Conservation (phyloP, 2,888 invertebrate species). For the Helicoverpa assulta region DNA sequence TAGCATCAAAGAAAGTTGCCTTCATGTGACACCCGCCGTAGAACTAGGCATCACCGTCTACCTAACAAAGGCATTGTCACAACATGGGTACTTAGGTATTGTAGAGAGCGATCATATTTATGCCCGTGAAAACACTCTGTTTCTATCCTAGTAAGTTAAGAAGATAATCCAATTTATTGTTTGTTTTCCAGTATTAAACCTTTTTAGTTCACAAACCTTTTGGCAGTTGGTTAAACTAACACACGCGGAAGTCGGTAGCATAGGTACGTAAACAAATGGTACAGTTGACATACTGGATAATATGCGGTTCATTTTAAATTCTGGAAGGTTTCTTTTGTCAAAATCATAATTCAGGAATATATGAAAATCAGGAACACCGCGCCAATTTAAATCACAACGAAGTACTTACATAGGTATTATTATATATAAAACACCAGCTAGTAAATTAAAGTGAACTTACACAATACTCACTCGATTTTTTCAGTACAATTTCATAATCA, state of each 20-base stretch:
- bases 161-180: too few species aligned
- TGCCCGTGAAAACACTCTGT: neutral
- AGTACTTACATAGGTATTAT: too few species aligned
- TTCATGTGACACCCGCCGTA: neutral
- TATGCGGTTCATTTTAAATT: too few species aligned
- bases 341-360: neutral
- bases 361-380: neutral
- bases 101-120: neutral
- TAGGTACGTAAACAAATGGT: too few species aligned
- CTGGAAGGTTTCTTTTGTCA: too few species aligned
- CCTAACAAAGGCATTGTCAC: neutral
- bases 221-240: too few species aligned
- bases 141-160: too few species aligned
- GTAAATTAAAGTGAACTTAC: neutral
- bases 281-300: too few species aligned
- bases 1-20: neutral
- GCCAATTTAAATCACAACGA: neutral
- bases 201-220: too few species aligned
- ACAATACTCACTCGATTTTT: slow-evolving; percentile 32
- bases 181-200: too few species aligned
- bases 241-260: too few species aligned
- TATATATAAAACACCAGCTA: neutral
- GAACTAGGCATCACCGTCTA: neutral
- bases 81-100: neutral
- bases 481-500: slow-evolving; percentile 33